Base-by-base conservation (phyloP, 2,888 invertebrate genomes). In the Ditylenchus weischeri region DNA sequence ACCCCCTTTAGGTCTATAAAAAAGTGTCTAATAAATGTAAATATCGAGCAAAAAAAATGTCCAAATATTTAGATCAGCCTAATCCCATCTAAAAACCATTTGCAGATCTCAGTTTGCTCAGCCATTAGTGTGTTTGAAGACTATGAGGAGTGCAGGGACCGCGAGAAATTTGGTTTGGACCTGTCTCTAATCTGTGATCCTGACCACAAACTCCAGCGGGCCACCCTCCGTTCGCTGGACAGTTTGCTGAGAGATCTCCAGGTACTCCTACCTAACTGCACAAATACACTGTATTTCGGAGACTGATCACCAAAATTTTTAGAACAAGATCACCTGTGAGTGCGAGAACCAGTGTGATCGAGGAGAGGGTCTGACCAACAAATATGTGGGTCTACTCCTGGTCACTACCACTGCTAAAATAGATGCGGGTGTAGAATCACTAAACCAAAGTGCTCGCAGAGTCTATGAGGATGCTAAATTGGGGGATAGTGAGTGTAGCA, bases 401-500 rank as follows among this genome's bases (percentile, higher is more conserved):
- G 69, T 69, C 15, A 68, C 69, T 1, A 64, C 60, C 50, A 36
- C 67, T n/a, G 50, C 21, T 19, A 67, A 67, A 36, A 62, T 62
- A n/a, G 11, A 59, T 38, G 59, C 19, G 10, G 59, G 59, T 29
- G 62, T 1, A 38, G 62, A 47, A 13, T 18, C 64, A 10, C 69
- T 81, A 61, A 71, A 75, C 49, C 68, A 75, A 15, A 76, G 76
- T 61, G 75, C 77, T 69, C 72, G 71, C 63, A 66, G 71, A 59
- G 77, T 80, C 60, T 81, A 78, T 66, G 65, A 76, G 13, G 69
- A 72, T 38, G 72, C 76, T 7, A 68, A 69, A 57, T 63, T 81
- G 54, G 80, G 80, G 7, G 76, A 78, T 68, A 67, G 72, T 19
- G 74, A 73, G 7, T 81, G 81, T 66, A 79, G 79, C 65, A 76